These are phyloP conservation scores for Laterallus jamaicensis DNA, from an alignment of 2,113 vertebrate genomes.

Conservation along the genomic window DNA sequence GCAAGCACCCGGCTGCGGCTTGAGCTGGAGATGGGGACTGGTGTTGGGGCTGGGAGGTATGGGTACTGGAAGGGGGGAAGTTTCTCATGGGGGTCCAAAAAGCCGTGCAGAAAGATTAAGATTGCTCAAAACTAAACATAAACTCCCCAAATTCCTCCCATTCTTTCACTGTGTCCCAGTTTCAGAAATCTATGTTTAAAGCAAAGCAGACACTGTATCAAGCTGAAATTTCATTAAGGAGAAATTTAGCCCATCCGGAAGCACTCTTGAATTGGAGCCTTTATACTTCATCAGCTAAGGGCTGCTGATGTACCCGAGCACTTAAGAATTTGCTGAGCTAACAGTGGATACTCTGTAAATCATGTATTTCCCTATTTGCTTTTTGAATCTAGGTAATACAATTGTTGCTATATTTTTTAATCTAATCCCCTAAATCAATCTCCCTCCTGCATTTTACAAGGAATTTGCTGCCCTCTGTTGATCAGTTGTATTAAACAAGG, in stretches of 20 bases:
- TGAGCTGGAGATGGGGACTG: background rate
- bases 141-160: background rate
- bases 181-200: background rate
- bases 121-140: background rate
- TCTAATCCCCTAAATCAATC: accelerated
- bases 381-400: background rate
- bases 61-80: background rate
- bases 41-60: background rate
- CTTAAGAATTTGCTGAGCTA: background rate
- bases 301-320: background rate
- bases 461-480: constrained; percentile 66
- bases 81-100: background rate
- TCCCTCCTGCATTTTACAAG: background rate
- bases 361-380: background rate
- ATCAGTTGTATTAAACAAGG: background rate
- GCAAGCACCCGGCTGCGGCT: background rate
- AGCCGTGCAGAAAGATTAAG: background rate
- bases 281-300: background rate
- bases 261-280: background rate
- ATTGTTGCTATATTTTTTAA: background rate
- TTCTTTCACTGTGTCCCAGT: background rate
- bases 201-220: background rate
- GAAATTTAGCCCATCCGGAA: background rate
- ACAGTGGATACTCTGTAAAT: background rate
- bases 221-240: background rate